These are phyloP conservation scores for Homalodisca vitripennis DNA, from an alignment of 1,140 invertebrate species.

Conservation along the genomic window DNA sequence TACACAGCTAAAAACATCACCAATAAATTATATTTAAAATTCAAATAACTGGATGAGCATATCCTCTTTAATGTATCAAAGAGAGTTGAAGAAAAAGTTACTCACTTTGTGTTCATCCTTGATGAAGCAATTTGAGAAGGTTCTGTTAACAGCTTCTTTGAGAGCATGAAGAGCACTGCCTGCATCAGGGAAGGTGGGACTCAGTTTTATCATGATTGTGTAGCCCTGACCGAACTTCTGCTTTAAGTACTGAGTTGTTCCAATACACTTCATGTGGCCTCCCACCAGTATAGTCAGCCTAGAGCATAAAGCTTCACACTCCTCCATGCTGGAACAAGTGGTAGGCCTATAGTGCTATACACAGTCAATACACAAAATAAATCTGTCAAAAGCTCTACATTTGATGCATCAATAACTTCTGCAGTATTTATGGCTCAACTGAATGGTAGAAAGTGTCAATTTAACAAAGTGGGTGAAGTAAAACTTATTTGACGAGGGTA, in stretches of 20 bases:
- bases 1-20: background rate
- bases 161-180: background rate
- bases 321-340: slow-evolving; percentile 37
- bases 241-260: slow-evolving; percentile 52
- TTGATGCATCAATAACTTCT: no score
- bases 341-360: no score
- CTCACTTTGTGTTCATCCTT: slow-evolving; percentile 28
- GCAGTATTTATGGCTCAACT: no score
- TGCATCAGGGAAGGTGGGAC: background rate
- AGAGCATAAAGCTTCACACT: slow-evolving; percentile 84
- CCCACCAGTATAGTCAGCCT: slow-evolving; percentile 85
- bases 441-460: no score
- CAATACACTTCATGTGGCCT: slow-evolving; percentile 58
- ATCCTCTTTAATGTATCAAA: background rate
- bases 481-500: no score
- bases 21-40: background rate
- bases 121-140: background rate
- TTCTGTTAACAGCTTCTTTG: slow-evolving; percentile 1
- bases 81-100: no score
- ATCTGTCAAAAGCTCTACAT: no score
- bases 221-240: slow-evolving; percentile 50
- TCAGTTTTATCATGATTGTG: slow-evolving; percentile 49
- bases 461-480: no score
- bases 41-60: background rate
- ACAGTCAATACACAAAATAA: no score